Evolutionary conservation across 2,797 vertebrate genomes (phyloP).

Genomic region (Remorina albescens): DNA sequence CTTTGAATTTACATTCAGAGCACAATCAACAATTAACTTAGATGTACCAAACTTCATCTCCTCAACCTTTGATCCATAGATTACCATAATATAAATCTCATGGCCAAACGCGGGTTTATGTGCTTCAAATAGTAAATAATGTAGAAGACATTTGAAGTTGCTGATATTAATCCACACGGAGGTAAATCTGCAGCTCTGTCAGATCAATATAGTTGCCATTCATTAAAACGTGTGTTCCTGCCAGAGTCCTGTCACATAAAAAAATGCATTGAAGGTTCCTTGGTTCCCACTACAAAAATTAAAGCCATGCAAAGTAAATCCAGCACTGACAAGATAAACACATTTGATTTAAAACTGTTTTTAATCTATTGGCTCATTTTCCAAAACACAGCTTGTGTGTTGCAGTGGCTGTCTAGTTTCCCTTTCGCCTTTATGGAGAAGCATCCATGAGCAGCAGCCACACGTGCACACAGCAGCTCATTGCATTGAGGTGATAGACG

Average conservation of each 20-base stretch:
- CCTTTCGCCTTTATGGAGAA: not conserved
- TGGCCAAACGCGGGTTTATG: slow-evolving; percentile 34
- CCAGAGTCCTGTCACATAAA: slow-evolving; percentile 40
- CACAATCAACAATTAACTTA: slow-evolving; percentile 10
- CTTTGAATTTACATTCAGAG: slow-evolving; percentile 21
- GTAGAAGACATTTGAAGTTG: slow-evolving; percentile 32
- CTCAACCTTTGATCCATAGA: slow-evolving; percentile 29
- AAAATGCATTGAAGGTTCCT: slow-evolving; percentile 44
- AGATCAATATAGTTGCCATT: slow-evolving; percentile 37
- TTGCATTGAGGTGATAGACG: not conserved
- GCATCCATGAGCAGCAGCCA: not conserved
- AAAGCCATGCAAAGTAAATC: slow-evolving; percentile 9
- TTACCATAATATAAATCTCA: slow-evolving; percentile 55
- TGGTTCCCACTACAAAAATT: slow-evolving; percentile 11
- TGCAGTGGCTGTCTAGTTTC: not conserved
- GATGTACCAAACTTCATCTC: slow-evolving; percentile 35
- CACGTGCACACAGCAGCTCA: not conserved
- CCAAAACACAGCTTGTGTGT: not conserved
- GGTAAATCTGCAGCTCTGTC: slow-evolving; percentile 35
- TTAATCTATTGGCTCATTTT: slow-evolving; percentile 6
- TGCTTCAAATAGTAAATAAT: slow-evolving; percentile 33
- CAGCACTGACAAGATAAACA: not conserved
- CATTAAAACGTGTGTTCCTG: slow-evolving; percentile 34
- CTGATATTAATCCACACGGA: slow-evolving; percentile 42
- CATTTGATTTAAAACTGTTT: not conserved